Evolutionary conservation across 2,888 invertebrate genomes (phyloP).

Genomic region (Euplexia lucipara): DNA sequence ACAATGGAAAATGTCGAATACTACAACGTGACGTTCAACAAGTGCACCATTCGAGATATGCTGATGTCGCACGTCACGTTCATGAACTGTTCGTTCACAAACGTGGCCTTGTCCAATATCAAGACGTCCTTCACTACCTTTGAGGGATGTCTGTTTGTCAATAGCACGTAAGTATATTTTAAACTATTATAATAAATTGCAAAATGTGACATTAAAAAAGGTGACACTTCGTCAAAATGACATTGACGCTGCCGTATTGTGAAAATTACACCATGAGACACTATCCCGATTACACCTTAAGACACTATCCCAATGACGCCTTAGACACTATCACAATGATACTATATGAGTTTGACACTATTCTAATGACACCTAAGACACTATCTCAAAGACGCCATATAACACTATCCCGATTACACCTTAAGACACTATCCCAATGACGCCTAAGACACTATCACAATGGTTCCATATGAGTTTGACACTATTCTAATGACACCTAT

Average conservation of each 20-base stretch:
- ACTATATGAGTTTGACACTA: not conserved
- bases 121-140: conserved; percentile 94
- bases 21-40: conserved; percentile 90
- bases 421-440: no score
- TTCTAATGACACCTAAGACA: not conserved
- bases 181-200: no score
- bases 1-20: conserved; percentile 92
- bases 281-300: no score
- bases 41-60: conserved; percentile 93
- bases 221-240: no score
- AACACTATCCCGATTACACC: no score
- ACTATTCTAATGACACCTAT: not conserved
- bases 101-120: conserved; percentile 93
- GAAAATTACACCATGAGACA: no score
- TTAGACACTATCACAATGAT: not conserved
- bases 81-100: conserved; percentile 93
- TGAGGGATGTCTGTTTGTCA: conserved; percentile 91
- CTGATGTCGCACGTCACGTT: conserved; percentile 94
- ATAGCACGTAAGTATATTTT: conserved; percentile 91
- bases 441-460: not conserved
- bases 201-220: no score
- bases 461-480: not conserved
- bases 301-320: no score
- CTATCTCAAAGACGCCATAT: no score
- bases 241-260: no score